Conservation (phyloP, 2,888 invertebrate species). For the Pyrochroa serraticornis region DNA sequence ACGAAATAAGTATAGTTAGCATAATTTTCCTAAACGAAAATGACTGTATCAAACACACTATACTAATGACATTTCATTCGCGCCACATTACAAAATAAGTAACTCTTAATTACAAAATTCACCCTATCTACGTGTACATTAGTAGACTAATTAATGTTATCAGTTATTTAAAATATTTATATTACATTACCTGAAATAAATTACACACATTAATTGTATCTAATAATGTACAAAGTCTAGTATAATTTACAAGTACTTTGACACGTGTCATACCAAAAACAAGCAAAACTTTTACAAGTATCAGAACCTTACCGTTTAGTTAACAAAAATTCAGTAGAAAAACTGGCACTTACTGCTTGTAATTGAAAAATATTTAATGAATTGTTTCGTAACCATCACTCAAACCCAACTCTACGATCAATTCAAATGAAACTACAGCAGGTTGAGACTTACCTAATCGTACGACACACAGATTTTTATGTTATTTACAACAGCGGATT, state of each 20-base stretch:
- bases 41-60: slow-evolving; percentile 49
- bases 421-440: slow-evolving; percentile 10
- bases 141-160: slow-evolving; percentile 31
- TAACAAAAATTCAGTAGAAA: slow-evolving; percentile 23
- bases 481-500: slow-evolving; percentile 42
- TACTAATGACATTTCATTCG: slow-evolving; percentile 42
- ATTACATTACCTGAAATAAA: slow-evolving; percentile 27
- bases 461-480: slow-evolving; percentile 27
- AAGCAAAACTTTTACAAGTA: slow-evolving; percentile 17
- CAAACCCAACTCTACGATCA: background rate
- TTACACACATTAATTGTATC: slow-evolving; percentile 27
- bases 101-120: slow-evolving; percentile 33
- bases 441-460: slow-evolving; percentile 19
- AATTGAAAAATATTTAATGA: slow-evolving; percentile 19
- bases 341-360: slow-evolving; percentile 30
- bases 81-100: slow-evolving; percentile 34
- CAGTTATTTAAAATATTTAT: slow-evolving; percentile 24
- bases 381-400: no score
- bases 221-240: slow-evolving; percentile 32
- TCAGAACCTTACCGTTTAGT: slow-evolving; percentile 16
- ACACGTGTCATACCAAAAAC: slow-evolving; percentile 29
- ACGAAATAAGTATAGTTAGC: slow-evolving; percentile 26
- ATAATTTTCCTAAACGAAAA: slow-evolving; percentile 35
- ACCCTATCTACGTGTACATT: slow-evolving; percentile 32
- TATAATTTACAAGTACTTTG: slow-evolving; percentile 32